Conservation (phyloP, 2,113 vertebrate genomes). For the Ariopsis seemanni region DNA sequence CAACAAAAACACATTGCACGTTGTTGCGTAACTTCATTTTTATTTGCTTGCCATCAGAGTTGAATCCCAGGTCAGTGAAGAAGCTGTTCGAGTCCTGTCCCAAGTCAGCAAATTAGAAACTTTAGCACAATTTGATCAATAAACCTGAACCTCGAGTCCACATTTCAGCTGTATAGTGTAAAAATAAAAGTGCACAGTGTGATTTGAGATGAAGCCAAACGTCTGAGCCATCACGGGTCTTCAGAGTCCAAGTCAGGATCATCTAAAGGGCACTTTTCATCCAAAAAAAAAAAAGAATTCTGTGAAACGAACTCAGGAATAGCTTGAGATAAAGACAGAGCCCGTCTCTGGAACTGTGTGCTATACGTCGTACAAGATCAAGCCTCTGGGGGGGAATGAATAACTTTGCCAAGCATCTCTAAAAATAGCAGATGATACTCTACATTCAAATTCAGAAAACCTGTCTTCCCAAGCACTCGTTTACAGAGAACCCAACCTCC, state of each 20-base stretch:
- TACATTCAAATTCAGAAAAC: conserved; percentile 52
- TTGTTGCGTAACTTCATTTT: neutral
- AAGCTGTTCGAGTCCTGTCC: neutral
- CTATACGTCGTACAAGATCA: neutral
- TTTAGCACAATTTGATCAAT: neutral
- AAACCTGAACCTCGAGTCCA: neutral
- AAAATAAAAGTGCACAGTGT: neutral
- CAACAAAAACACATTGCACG: no score
- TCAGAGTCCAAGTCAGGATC: neutral
- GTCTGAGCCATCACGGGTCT: neutral
- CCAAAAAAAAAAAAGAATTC: neutral
- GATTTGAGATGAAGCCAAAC: neutral
- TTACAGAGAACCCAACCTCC: neutral
- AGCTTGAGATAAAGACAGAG: neutral
- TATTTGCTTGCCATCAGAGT: neutral
- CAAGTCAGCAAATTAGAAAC: neutral
- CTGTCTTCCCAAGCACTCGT: conserved; percentile 37
- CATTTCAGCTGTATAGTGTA: no score
- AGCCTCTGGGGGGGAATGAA: neutral
- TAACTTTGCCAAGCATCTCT: neutral
- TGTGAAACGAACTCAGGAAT: neutral
- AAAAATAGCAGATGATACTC: conserved; percentile 4
- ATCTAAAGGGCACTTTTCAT: neutral
- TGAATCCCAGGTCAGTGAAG: neutral
- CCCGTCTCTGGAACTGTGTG: neutral